A percentile compares a stretch with the other conserved stretches of the same genome.
Evolutionary conservation across 2,113 vertebrate species (phyloP).

Genomic region (Piprites chloris): DNA sequence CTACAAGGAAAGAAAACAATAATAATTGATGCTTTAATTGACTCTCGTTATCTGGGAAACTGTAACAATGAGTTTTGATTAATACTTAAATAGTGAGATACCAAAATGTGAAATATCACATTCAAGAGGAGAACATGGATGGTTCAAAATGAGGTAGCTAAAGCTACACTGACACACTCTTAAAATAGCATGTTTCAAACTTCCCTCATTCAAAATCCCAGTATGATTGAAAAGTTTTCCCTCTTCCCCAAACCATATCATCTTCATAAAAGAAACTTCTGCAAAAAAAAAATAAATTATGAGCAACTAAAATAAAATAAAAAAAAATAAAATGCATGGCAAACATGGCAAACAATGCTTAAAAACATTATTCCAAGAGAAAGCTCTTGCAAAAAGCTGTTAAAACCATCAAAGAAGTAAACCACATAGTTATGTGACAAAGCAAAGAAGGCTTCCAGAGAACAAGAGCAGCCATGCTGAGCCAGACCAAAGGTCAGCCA

Average conservation of each 20-base stretch:
- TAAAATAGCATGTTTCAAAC: background rate
- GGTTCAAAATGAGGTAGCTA: background rate
- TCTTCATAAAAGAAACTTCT: background rate
- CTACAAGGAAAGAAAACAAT: background rate
- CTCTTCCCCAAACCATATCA: background rate
- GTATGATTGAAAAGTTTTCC: background rate
- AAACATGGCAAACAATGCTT: background rate
- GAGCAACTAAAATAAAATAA: background rate
- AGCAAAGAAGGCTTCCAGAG: background rate
- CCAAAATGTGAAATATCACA: background rate
- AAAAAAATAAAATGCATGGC: accelerated
- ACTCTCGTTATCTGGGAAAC: background rate
- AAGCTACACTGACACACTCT: background rate
- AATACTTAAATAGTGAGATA: background rate
- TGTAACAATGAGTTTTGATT: background rate
- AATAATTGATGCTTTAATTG: background rate
- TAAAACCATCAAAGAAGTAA: background rate
- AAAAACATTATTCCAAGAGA: background rate
- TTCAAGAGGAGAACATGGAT: background rate
- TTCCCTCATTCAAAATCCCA: background rate
- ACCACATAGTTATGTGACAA: accelerated
- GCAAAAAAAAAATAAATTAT: background rate
- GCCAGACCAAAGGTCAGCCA: background rate
- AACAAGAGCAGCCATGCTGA: background rate
- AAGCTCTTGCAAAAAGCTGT: background rate